These are phyloP conservation scores for Platycheirus albimanus DNA, from an alignment of 2,888 invertebrate genomes.

Conservation along the genomic window DNA sequence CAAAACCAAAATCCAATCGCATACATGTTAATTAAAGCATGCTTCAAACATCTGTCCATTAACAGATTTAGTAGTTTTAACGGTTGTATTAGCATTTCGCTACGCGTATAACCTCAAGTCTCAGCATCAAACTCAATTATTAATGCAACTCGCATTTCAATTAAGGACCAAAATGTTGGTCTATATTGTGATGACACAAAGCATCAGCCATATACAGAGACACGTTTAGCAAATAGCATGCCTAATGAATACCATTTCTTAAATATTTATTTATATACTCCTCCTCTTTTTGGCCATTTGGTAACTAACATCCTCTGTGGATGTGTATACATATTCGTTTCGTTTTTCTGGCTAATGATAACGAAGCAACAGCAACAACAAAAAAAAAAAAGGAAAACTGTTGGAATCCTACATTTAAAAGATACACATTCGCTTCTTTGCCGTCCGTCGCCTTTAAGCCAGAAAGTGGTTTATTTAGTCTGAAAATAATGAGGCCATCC, in stretches of 20 bases:
- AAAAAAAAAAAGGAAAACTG: neutral
- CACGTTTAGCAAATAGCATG: constrained; percentile 36
- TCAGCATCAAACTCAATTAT: neutral
- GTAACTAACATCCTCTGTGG: neutral
- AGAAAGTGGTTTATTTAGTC: constrained; percentile 41
- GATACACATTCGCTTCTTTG: constrained; percentile 3
- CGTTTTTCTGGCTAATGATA: constrained; percentile 25
- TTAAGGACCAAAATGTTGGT: neutral
- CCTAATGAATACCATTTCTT: constrained; percentile 29
- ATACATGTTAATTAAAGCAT: too few species aligned
- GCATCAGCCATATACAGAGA: constrained; percentile 2
- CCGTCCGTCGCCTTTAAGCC: constrained; percentile 19
- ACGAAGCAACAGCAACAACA: constrained; percentile 1
- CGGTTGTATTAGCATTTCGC: neutral
- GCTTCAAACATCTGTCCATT: neutral
- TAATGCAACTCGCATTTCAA: constrained; percentile 1
- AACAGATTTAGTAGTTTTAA: neutral
- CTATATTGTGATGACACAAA: neutral
- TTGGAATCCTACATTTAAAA: neutral
- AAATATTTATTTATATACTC: constrained; percentile 18
- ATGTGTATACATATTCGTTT: too few species aligned
- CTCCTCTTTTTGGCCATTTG: neutral
- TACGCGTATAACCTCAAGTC: neutral
- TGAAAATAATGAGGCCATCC: constrained; percentile 48
- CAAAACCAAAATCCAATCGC: too few species aligned